Conservation (phyloP, 2,113 vertebrate species). For the Galemys pyrenaicus region DNA sequence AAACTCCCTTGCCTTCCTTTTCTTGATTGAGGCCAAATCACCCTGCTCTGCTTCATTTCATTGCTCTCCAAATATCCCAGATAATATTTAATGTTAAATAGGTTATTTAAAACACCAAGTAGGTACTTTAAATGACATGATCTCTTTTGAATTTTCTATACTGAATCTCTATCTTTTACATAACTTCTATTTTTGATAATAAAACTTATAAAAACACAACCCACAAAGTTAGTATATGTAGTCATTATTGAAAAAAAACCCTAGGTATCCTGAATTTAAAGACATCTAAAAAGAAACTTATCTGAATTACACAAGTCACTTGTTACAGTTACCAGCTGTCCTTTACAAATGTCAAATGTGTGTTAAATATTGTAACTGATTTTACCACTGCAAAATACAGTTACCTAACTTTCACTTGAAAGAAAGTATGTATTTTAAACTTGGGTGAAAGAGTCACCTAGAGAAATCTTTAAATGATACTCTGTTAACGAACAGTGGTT, state of each 20-base stretch:
- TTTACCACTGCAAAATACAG: not conserved
- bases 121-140: not conserved
- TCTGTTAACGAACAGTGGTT: not conserved
- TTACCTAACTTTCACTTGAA: not conserved
- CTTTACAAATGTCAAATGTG: constrained; percentile 26
- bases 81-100: not conserved
- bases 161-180: not conserved
- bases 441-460: not conserved
- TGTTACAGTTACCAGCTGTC: not conserved
- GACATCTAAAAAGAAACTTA: constrained; percentile 19
- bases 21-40: not conserved
- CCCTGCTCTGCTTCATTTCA: not conserved
- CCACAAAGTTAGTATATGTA: constrained; percentile 2
- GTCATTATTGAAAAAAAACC: not conserved
- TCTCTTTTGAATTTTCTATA: not conserved
- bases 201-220: constrained; percentile 1
- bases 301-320: constrained; percentile 18
- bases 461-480: not conserved
- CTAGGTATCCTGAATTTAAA: constrained; percentile 14
- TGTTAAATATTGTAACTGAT: not conserved
- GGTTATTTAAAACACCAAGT: too few relatives aligned
- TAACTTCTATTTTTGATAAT: constrained; percentile 3
- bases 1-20: not conserved
- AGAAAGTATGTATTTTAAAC: not conserved
- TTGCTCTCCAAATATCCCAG: not conserved